These are phyloP conservation scores for Catharus ustulatus DNA, from an alignment of 2,797 vertebrate species.

Conservation along the genomic window DNA sequence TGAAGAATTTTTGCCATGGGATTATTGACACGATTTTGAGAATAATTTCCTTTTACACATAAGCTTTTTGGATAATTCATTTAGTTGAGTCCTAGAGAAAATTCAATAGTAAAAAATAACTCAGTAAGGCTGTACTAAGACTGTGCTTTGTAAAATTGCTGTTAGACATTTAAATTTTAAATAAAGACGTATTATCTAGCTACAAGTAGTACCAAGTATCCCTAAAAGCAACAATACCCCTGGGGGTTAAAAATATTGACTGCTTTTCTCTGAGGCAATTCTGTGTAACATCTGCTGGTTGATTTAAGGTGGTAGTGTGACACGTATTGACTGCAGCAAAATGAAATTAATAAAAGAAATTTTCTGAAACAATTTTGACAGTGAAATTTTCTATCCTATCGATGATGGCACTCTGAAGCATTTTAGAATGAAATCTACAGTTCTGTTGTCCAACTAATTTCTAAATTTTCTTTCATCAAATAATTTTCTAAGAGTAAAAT, in stretches of 20 bases:
- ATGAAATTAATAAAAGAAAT: neutral
- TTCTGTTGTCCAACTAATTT: neutral
- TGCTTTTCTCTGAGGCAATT: neutral
- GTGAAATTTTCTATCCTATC: neutral
- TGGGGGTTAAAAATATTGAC: neutral
- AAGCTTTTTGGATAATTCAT: neutral
- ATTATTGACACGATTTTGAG: neutral
- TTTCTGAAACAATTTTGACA: neutral
- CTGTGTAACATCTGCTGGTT: neutral
- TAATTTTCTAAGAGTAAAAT: neutral
- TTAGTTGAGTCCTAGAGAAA: neutral
- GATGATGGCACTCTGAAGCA: fast-evolving
- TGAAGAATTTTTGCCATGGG: neutral
- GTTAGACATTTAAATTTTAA: neutral
- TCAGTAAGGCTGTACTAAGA: neutral
- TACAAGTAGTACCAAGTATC: neutral
- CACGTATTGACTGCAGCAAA: neutral
- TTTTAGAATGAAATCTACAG: neutral
- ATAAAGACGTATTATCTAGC: neutral
- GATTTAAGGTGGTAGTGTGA: neutral
- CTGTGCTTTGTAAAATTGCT: neutral
- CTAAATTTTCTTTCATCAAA: neutral
- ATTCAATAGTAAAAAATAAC: neutral
- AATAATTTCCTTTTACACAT: neutral
- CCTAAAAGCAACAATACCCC: neutral